These are phyloP conservation scores for Antrozous pallidus DNA, from an alignment of 2,797 vertebrate species.

Conservation along the genomic window DNA sequence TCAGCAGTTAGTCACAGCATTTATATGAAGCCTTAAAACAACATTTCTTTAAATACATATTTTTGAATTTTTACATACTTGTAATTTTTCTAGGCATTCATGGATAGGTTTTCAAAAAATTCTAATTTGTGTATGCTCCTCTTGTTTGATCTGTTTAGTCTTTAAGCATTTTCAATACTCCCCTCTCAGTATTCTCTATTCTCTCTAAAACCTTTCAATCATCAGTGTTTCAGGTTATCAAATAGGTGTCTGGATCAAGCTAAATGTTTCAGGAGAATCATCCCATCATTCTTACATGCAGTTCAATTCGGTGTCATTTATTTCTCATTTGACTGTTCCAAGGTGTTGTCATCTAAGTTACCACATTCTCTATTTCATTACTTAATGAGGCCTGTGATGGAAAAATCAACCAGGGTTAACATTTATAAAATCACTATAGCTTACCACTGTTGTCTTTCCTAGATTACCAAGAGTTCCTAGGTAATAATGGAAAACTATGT, in stretches of 20 bases:
- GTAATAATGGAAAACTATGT: not conserved
- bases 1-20: constrained; percentile 43
- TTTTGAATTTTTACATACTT: constrained; percentile 51
- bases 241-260: not conserved
- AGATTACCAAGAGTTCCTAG: not conserved
- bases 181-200: not conserved
- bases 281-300: not conserved
- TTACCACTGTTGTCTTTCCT: not conserved
- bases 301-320: not conserved
- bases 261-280: not conserved
- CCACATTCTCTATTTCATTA: not conserved
- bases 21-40: constrained; percentile 22
- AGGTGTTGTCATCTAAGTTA: not conserved
- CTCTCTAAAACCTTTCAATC: not conserved
- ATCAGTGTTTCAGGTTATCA: not conserved
- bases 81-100: not conserved
- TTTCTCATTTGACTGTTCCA: not conserved
- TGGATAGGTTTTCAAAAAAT: not conserved
- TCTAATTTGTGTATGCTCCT: not conserved
- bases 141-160: not conserved
- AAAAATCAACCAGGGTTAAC: not conserved
- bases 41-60: constrained; percentile 22
- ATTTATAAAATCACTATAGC: not conserved
- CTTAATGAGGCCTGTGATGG: not conserved
- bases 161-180: not conserved